Percentiles rank a stretch among this genome's conserved stretches.
Conservation (phyloP, 2,888 invertebrate species). For the Coelinius sp. region DNA sequence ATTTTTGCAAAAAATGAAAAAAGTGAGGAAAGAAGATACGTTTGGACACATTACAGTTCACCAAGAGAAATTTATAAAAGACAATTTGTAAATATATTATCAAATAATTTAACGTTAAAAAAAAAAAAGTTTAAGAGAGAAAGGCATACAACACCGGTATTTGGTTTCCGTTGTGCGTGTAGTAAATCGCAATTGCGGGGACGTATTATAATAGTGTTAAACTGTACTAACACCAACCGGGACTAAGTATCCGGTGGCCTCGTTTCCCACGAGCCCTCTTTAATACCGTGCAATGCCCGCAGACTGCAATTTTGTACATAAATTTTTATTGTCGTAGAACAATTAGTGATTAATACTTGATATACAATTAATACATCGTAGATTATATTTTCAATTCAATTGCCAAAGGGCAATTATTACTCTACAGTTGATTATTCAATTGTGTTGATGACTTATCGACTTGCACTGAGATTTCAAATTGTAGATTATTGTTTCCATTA, state of each 20-base stretch:
- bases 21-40: background rate
- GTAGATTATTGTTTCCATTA: background rate
- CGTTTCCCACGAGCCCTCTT: conserved; percentile 20
- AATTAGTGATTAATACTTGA: conserved; percentile 1
- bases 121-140: background rate
- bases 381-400: background rate
- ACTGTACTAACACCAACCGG: conserved; percentile 30
- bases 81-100: background rate
- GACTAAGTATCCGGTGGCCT: conserved; percentile 31
- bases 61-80: background rate
- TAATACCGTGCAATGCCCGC: conserved; percentile 41
- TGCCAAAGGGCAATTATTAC: background rate
- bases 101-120: background rate
- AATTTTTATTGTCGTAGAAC: conserved; percentile 37
- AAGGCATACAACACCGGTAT: conserved; percentile 16
- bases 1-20: no score
- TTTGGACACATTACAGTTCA: conserved; percentile 6
- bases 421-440: background rate
- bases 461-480: conserved; percentile 27
- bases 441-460: conserved; percentile 6
- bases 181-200: conserved; percentile 24
- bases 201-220: conserved; percentile 21
- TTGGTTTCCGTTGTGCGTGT: conserved; percentile 15
- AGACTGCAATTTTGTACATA: conserved; percentile 60
- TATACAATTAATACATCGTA: background rate